A percentile compares a stretch with the other conserved stretches of the same genome.
Evolutionary conservation across 2,797 vertebrate genomes (phyloP).

Genomic region (Enteromius afrohamiltoni): DNA sequence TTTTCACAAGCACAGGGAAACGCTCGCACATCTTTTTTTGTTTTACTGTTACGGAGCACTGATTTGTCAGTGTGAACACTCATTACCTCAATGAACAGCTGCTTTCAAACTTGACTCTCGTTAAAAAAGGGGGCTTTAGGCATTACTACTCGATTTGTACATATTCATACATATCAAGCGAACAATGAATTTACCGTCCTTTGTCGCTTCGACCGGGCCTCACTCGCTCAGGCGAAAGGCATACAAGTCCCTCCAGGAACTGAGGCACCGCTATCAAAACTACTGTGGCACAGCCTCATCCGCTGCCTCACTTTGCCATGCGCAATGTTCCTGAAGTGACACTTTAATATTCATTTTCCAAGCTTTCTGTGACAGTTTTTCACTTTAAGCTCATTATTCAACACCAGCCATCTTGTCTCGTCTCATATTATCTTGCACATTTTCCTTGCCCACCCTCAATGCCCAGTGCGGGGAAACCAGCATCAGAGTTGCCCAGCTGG

Average conservation of each 20-base stretch:
- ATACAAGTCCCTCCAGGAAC: conserved; percentile 69
- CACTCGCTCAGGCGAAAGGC: conserved; percentile 76
- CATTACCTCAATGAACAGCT: conserved; percentile 71
- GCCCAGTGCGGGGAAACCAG: conserved; percentile 19
- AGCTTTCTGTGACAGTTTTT: conserved; percentile 39
- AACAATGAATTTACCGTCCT: conserved; percentile 65
- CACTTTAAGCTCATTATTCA: conserved; percentile 70
- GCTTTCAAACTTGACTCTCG: conserved; percentile 78
- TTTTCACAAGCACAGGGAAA: conserved; percentile 67
- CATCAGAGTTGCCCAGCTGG: conserved; percentile 53
- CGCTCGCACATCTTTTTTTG: conserved; percentile 60
- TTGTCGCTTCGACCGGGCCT: conserved; percentile 67
- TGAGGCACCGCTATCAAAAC: conserved; percentile 72
- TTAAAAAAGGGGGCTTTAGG: conserved; percentile 63
- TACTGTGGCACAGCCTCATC: conserved; percentile 64
- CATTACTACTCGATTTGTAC: conserved; percentile 51
- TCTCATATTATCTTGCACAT: conserved; percentile 8
- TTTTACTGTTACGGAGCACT: conserved; percentile 62
- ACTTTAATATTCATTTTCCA: conserved; percentile 43
- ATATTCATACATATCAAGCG: conserved; percentile 72
- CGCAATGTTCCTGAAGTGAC: conserved; percentile 26
- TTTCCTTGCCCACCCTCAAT: background rate
- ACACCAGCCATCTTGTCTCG: conserved; percentile 59
- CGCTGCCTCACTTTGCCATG: conserved; percentile 64
- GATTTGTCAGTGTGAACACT: conserved; percentile 62